Evolutionary conservation across 2,888 invertebrate species (phyloP), one percentile per base, ranked within the genome.

Genomic region (Synergus umbraculus): DNA sequence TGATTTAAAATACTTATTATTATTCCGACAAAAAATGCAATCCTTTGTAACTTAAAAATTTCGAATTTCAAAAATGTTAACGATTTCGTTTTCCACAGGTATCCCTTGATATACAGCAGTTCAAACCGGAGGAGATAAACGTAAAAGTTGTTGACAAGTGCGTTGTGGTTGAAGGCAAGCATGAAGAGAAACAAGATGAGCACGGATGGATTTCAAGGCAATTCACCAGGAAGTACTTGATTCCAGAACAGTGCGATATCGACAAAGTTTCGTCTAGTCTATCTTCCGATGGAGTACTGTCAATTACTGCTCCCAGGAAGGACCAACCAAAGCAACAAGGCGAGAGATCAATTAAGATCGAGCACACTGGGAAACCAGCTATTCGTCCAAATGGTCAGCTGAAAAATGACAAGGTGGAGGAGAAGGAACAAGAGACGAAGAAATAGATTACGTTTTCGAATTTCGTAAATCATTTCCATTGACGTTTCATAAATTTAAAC

Each of bases 111-210:
- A 95, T 96, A n/a, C 96, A 96, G 87, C 96, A 96, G 87, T 97
- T 96, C 92, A 88, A 94, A 43, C 89, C 87, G 0, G 88, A 90
- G 0, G 89, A 90, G 10, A 84, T 90, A 41, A 87, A 84, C 18
- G 88, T 90, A 4, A 97, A 96, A 92, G 96, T 96, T 0, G 93
- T 95, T 0, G 96, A 96, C 44, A 91, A 96, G 82, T 94, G 94
- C 77, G 94, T 97, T 15, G 93, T 95, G 49, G 94, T 96, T 10
- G 96, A 97, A 89, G 97, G 96, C 0, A 96, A 95, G 87, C 97
- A 96, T 88, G 96, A 97, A 87, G 97, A 97, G 91, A 96, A 96
- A 86, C 95, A 95, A 85, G 97, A 97, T 90, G 97, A 97, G 86
- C 97, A 97, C 67, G 91, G 91, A 4, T 92, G 89, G 85, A 89